A percentile compares a stretch with the other conserved stretches of the same genome.
Evolutionary conservation across 2,113 vertebrate species (phyloP).

Genomic region (Grammomys surdaster): DNA sequence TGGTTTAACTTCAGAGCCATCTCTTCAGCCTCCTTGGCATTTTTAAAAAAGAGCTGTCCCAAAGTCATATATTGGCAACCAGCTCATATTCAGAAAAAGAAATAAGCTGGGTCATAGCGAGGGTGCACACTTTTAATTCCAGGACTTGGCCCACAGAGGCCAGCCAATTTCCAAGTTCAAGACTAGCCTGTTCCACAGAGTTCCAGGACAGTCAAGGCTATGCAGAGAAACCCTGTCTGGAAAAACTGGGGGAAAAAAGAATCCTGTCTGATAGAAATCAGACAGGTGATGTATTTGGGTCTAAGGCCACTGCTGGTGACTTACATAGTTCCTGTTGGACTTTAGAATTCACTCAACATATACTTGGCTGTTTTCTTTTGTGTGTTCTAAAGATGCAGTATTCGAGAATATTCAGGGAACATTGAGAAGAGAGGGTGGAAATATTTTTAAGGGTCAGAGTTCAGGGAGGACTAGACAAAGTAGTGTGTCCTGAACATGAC

Average conservation of each 20-base stretch:
- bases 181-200: not conserved
- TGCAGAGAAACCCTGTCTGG: not conserved
- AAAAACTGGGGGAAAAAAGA: not conserved
- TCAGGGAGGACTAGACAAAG: not conserved
- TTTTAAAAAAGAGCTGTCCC: not conserved
- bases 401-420: not conserved
- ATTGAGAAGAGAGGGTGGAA: not conserved
- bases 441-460: not conserved
- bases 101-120: not conserved
- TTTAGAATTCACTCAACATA: constrained; percentile 22
- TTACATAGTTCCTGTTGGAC: not conserved
- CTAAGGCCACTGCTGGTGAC: not conserved
- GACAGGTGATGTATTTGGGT: not conserved
- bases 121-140: not conserved
- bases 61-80: constrained; percentile 37
- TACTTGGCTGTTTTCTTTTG: not conserved
- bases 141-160: not conserved
- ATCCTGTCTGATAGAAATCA: constrained; percentile 47
- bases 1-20: not conserved
- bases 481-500: not conserved
- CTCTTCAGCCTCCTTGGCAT: not conserved
- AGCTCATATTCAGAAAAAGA: not conserved
- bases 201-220: not conserved
- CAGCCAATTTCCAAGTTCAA: not conserved
- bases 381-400: not conserved